phyloP scores from a whole-genome alignment of 2,797 vertebrate genomes.

The Tauraco hartlaubi region DNA sequence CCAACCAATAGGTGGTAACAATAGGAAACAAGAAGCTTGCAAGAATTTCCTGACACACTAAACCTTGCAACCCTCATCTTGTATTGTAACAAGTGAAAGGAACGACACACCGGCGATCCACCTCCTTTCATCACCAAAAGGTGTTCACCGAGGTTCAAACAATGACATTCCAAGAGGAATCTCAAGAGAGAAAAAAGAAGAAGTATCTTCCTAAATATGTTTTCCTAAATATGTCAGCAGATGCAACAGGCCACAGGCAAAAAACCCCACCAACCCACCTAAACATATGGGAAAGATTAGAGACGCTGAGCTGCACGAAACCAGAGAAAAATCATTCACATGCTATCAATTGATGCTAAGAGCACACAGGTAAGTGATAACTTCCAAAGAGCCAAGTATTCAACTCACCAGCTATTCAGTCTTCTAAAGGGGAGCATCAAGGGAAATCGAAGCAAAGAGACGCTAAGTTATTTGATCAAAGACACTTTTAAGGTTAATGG shows the following conservation, averaged over 20 bases:
- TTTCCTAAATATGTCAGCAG: not conserved
- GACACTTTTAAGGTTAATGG: slow-evolving; percentile 33
- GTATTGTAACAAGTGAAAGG: not conserved
- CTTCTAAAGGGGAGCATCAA: slow-evolving; percentile 8
- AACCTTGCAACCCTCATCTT: not conserved
- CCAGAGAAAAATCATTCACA: not conserved
- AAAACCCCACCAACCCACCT: not conserved
- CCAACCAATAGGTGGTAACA: not conserved
- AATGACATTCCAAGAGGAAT: not conserved
- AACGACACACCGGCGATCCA: not conserved
- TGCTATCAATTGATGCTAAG: not conserved
- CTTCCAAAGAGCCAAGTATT: not conserved
- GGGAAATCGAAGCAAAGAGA: slow-evolving; percentile 54
- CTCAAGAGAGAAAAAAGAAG: not conserved
- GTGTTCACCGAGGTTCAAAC: not conserved
- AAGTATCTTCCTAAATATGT: not conserved
- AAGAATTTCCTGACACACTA: not conserved
- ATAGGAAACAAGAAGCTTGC: not conserved
- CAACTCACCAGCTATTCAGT: not conserved
- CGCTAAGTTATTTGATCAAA: slow-evolving; percentile 27
- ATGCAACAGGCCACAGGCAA: not conserved
- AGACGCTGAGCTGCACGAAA: not conserved
- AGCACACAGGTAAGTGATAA: not conserved
- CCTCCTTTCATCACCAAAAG: not conserved
- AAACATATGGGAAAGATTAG: not conserved